Base-by-base conservation (phyloP, 2,888 invertebrate genomes). In the Tipula confusa region DNA sequence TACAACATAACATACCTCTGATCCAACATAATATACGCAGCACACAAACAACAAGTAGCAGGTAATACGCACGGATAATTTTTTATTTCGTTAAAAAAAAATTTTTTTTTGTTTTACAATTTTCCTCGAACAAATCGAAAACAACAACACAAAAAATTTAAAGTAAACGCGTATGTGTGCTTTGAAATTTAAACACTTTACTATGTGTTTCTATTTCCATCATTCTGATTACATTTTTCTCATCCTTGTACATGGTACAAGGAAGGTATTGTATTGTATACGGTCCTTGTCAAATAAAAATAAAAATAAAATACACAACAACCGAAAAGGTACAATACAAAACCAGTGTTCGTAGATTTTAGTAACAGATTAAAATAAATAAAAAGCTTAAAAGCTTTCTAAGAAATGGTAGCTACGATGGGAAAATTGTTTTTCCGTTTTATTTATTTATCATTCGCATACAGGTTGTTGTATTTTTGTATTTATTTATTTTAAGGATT, bases 151-250 rank as follows among this genome's bases (percentile, higher is more conserved):
- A n/a, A n/a, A n/a, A n/a, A n/a, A n/a, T n/a, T 1, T 4, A 0
- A 24, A 24, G 18, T 64, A 64, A 64, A 64, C 9, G 9, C 64
- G 24, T 64, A 9, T 64, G 24, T 64, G 64, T 64, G 64, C 64
- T 64, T 24, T 64, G 64, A 64, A 64, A 64, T 64, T 64, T 64
- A 64, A 64, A 64, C 64, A 64, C 64, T 64, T 64, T 64, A 64
- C 64, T 64, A 24, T 24, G 9, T 43, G 4, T 24, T 24, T 64
- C 11, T 64, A 24, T 24, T 64, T 24, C 11, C 9, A 24, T 24
- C 24, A 24, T 64, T 13, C 24, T 64, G 64, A 64, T 64, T 24
- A 9, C n/a, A n/a, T n/a, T n/a, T 64, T 24, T 64, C 24, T 9
- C 11, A 64, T 64, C 24, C 64, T 9, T 64, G 64, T 64, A n/a